These are phyloP conservation scores for Notarius quadriscutis DNA, from an alignment of 2,113 vertebrate genomes.

Conservation along the genomic window DNA sequence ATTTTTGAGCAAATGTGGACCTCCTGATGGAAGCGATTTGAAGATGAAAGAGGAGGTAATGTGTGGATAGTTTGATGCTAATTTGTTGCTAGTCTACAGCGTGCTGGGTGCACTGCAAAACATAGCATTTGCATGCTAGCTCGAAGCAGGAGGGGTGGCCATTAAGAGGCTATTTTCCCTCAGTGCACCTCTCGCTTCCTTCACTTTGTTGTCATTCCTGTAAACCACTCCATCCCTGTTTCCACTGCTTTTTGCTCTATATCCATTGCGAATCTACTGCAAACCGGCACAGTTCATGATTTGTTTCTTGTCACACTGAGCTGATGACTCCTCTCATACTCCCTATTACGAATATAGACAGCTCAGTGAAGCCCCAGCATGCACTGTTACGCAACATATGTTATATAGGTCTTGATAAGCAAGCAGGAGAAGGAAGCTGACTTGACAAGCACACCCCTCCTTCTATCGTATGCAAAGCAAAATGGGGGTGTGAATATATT, in stretches of 20 bases:
- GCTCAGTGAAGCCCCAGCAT: conserved; percentile 62
- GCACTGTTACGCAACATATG: conserved; percentile 62
- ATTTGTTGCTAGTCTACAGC: conserved; percentile 46
- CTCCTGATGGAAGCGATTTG: conserved; percentile 42
- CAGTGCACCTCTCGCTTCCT: conserved; percentile 20
- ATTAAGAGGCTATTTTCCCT: conserved; percentile 36
- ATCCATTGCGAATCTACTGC: conserved; percentile 72
- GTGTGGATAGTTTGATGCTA: conserved; percentile 45
- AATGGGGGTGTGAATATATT: conserved; percentile 48
- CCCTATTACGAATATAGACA: conserved; percentile 68
- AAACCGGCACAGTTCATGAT: conserved; percentile 67
- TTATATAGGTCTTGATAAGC: conserved; percentile 70
- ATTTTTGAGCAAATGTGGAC: conserved; percentile 35
- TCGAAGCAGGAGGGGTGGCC: conserved; percentile 30
- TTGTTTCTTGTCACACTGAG: conserved; percentile 67
- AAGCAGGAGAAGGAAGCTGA: conserved; percentile 56
- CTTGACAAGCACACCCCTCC: conserved; percentile 36
- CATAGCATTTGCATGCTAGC: conserved; percentile 20
- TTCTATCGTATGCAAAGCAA: conserved; percentile 39
- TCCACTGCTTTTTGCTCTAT: conserved; percentile 69
- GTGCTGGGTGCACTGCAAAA: conserved; percentile 35
- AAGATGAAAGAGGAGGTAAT: conserved; percentile 42
- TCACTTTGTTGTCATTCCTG: conserved; percentile 31
- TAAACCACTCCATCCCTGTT: conserved; percentile 69
- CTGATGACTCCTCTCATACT: conserved; percentile 69